Percentiles rank a stretch among this genome's conserved stretches.
phyloP scores from a whole-genome alignment of 1,140 invertebrate genomes.

The Hyposmocoma kahamanoa region DNA sequence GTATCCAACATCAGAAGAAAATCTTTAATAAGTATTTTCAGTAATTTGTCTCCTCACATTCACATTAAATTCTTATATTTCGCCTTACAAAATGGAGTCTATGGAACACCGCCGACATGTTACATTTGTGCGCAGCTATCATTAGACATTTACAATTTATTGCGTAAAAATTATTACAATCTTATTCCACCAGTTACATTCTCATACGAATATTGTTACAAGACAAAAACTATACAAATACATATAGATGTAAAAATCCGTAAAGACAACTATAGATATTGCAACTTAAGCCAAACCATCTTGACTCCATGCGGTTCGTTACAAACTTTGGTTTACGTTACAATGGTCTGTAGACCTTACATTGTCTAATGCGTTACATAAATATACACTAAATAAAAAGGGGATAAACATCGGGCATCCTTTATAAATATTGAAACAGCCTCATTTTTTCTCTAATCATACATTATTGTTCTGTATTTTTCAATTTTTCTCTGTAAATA shows the following conservation, averaged over 20 bases:
- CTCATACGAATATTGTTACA: too few species aligned
- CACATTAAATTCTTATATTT: constrained; percentile 29
- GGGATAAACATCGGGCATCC: constrained; percentile 26
- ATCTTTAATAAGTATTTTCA: constrained; percentile 49
- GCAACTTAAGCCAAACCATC: too few species aligned
- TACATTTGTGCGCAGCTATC: constrained; percentile 52
- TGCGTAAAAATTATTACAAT: constrained; percentile 11
- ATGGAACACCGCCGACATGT: constrained; percentile 42
- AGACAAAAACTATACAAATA: too few species aligned
- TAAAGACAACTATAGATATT: too few species aligned
- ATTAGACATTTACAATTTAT: constrained; percentile 7
- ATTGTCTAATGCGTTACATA: too few species aligned
- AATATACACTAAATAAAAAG: constrained; percentile 13
- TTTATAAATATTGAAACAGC: constrained; percentile 52
- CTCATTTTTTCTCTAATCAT: constrained; percentile 13
- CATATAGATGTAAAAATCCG: too few species aligned
- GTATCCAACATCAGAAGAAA: constrained; percentile 56
- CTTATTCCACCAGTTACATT: too few species aligned
- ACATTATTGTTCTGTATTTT: constrained; percentile 25
- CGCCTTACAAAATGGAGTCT: constrained; percentile 52
- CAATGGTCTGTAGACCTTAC: too few species aligned
- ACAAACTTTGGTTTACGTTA: too few species aligned
- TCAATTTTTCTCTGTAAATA: constrained; percentile 34
- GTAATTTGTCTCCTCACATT: constrained; percentile 39
- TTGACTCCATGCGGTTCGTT: too few species aligned